phyloP scores from a whole-genome alignment of 2,888 invertebrate species.

The Brassicogethes aeneus region DNA sequence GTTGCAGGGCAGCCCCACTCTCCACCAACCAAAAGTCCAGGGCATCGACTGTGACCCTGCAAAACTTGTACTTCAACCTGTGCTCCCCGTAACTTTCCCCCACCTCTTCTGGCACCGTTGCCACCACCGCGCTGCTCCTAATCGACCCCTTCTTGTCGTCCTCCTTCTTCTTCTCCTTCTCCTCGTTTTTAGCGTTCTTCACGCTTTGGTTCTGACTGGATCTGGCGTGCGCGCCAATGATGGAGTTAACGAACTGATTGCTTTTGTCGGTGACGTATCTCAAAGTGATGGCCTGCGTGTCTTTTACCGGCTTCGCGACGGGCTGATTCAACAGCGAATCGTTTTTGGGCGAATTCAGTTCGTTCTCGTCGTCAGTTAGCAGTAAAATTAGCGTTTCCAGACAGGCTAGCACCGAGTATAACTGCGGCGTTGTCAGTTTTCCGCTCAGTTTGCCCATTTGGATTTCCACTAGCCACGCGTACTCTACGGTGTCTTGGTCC shows the following conservation, averaged over 20 bases:
- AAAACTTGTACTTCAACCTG: slow-evolving; percentile 82
- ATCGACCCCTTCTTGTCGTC: slow-evolving; percentile 25
- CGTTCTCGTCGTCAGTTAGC: slow-evolving; percentile 83
- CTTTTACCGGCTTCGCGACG: slow-evolving; percentile 37
- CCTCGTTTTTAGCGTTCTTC: slow-evolving; percentile 12
- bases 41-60: slow-evolving; percentile 78
- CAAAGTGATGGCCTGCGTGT: slow-evolving; percentile 17
- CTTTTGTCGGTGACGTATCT: slow-evolving; percentile 17
- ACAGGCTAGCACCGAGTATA: slow-evolving; percentile 79
- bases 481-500: slow-evolving; percentile 92
- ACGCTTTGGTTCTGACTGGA: slow-evolving; percentile 10
- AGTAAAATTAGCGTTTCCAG: slow-evolving; percentile 83
- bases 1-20: slow-evolving; percentile 74
- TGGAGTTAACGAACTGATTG: slow-evolving; percentile 3
- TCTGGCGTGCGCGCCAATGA: background rate
- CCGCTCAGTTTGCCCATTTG: slow-evolving; percentile 91
- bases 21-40: slow-evolving; percentile 89
- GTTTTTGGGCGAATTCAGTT: slow-evolving; percentile 72
- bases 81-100: slow-evolving; percentile 29
- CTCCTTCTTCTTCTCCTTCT: slow-evolving; percentile 20
- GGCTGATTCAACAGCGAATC: slow-evolving; percentile 55
- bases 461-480: slow-evolving; percentile 94
- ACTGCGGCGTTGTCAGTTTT: slow-evolving; percentile 78
- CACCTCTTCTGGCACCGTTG: slow-evolving; percentile 16
- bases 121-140: slow-evolving; percentile 12